phyloP scores from a whole-genome alignment of 2,797 vertebrate species.

The Crocidura indochinensis region DNA sequence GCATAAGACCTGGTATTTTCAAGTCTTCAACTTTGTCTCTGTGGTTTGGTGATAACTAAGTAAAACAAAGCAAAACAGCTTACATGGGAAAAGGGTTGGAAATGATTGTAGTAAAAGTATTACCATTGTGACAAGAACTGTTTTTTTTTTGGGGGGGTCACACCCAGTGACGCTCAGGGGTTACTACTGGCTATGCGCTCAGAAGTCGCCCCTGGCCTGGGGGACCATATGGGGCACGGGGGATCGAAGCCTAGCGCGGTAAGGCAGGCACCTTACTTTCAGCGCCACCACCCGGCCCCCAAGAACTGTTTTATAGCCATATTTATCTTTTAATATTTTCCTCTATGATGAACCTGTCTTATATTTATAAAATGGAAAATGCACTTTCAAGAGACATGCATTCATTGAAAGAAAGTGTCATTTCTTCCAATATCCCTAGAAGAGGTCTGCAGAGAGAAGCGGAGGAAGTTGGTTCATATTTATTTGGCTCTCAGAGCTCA shows the following conservation, averaged over 20 bases:
- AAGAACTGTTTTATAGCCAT: background rate
- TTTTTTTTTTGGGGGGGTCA: no score
- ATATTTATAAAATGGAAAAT: background rate
- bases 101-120: background rate
- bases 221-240: no score
- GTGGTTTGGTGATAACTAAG: background rate
- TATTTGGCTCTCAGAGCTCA: background rate
- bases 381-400: background rate
- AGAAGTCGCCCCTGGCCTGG: no score
- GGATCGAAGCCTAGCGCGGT: no score
- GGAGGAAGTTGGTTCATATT: background rate
- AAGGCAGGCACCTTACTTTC: no score
- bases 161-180: no score
- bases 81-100: background rate
- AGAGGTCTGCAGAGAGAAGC: background rate
- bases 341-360: background rate
- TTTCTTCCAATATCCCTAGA: background rate
- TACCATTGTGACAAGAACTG: background rate
- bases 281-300: no score
- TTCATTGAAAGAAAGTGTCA: slow-evolving; percentile 33
- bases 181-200: no score
- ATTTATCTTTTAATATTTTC: background rate
- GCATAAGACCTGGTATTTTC: background rate
- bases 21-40: background rate
- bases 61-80: background rate